These are phyloP conservation scores for Leptosomus discolor DNA, from an alignment of 2,113 vertebrate species.

Conservation along the genomic window DNA sequence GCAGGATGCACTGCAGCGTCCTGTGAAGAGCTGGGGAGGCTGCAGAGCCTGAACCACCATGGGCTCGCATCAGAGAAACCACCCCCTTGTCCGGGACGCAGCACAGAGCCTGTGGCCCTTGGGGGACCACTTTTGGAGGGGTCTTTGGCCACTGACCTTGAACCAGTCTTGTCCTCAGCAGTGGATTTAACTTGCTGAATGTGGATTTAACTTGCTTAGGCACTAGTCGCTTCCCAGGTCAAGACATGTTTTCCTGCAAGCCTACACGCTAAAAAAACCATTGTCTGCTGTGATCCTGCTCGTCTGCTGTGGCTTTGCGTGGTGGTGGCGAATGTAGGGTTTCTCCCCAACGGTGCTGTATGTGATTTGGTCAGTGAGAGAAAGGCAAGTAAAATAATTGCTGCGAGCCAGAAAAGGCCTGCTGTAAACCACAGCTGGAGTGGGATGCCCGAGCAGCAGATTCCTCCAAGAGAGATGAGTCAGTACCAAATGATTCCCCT, in stretches of 20 bases:
- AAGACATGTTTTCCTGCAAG: neutral
- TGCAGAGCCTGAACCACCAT: neutral
- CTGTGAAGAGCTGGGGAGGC: neutral
- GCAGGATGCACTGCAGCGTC: neutral
- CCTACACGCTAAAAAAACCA: neutral
- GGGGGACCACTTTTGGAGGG: neutral
- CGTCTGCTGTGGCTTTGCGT: neutral
- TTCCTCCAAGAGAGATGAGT: neutral
- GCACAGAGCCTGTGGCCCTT: neutral
- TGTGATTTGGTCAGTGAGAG: neutral
- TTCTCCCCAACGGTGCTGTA: neutral
- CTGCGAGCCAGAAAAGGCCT: neutral
- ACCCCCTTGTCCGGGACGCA: neutral
- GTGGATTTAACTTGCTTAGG: neutral
- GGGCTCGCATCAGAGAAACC: neutral
- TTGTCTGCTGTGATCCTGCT: neutral
- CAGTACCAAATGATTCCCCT: neutral
- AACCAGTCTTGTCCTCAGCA: neutral
- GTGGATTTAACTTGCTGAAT: neutral
- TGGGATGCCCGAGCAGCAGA: neutral
- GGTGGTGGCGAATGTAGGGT: neutral
- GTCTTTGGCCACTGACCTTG: neutral
- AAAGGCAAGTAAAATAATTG: neutral
- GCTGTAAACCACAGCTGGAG: neutral
- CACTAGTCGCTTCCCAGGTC: accelerated